Percentiles rank a stretch among this genome's conserved stretches.
These are phyloP conservation scores for Paraplagusia blochii DNA, from an alignment of 2,113 vertebrate genomes.

Conservation along the genomic window DNA sequence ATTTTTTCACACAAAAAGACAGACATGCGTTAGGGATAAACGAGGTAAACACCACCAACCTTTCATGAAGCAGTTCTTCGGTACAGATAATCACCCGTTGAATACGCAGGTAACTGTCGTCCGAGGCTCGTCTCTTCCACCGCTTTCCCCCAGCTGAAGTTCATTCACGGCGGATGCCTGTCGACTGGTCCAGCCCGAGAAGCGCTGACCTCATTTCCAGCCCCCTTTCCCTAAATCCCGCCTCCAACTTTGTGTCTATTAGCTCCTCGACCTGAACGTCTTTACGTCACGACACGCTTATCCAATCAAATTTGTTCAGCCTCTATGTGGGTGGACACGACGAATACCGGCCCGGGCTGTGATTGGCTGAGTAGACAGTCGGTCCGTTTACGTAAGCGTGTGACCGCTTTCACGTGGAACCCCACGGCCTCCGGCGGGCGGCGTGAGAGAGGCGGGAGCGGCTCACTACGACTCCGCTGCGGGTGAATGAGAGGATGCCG, in stretches of 20 bases:
- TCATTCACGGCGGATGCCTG: constrained; percentile 25
- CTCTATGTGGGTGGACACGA: accelerated
- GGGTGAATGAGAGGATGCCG: constrained; percentile 53
- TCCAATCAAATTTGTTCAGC: constrained; percentile 9
- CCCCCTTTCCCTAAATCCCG: constrained; percentile 14
- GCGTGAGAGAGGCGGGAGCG: constrained; percentile 46
- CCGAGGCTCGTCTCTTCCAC: constrained; percentile 15
- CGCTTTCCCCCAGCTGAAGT: constrained; percentile 5
- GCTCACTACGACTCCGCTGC: constrained; percentile 55
- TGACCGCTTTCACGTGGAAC: constrained; percentile 83
- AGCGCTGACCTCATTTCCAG: constrained; percentile 65
- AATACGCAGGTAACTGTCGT: neutral
- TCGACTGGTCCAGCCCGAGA: neutral
- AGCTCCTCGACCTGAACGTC: constrained; percentile 21
- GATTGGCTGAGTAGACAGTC: constrained; percentile 52
- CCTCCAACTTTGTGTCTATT: constrained; percentile 43
- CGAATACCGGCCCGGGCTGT: neutral
- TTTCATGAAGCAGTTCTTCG: neutral
- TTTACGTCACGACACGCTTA: accelerated
- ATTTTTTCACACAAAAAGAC: neutral
- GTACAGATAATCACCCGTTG: neutral
- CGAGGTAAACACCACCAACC: constrained; percentile 40
- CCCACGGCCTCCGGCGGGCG: constrained; percentile 66
- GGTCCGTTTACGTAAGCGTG: constrained; percentile 84
- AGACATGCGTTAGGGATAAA: neutral